These are phyloP conservation scores for Squalus acanthias DNA, from an alignment of 2,797 vertebrate genomes.

Conservation along the genomic window DNA sequence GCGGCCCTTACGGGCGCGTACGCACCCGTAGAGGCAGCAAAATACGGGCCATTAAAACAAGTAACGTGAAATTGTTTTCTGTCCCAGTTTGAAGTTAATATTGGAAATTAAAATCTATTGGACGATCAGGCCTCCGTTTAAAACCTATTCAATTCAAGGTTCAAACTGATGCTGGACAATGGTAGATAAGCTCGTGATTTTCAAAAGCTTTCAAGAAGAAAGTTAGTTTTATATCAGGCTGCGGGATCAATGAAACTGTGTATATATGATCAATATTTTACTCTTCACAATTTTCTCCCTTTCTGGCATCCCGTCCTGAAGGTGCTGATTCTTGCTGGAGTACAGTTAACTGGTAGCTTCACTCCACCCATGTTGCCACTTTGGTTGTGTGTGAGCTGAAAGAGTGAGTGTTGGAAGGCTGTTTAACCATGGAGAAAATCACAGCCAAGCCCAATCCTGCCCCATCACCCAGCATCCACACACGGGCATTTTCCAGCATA, in stretches of 20 bases:
- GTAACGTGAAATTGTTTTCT: background rate
- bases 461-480: background rate
- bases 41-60: background rate
- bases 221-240: background rate
- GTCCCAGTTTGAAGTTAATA: background rate
- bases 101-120: background rate
- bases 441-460: background rate
- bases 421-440: background rate
- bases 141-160: background rate
- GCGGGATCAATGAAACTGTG: background rate
- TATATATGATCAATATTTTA: background rate
- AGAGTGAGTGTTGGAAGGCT: background rate
- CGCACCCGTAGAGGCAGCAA: too few species aligned
- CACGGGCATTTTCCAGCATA: background rate
- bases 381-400: background rate
- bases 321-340: background rate
- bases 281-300: background rate
- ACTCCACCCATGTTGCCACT: background rate
- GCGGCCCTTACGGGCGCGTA: too few species aligned
- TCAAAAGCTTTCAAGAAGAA: background rate
- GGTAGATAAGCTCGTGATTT: background rate
- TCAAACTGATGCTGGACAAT: background rate
- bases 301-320: background rate
- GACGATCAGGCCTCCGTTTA: background rate
- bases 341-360: background rate